Base-by-base conservation (phyloP, 2,113 vertebrate genomes). In the Notothenia rossii region DNA sequence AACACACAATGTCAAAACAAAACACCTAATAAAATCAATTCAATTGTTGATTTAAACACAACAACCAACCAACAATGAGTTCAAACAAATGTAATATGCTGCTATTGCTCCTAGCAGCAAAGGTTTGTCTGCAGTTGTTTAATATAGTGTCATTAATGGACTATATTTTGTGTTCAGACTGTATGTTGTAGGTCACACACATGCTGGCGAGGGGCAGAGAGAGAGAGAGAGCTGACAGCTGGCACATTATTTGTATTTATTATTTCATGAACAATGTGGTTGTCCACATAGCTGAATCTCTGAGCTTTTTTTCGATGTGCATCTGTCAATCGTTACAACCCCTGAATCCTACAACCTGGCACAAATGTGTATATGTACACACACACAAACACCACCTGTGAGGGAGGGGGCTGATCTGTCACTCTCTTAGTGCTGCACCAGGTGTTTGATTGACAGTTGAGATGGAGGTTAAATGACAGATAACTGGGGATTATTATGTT, bases 401-500 rank as follows among this genome's bases (percentile, higher is more conserved):
- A 40, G 36, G 36, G 36, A 40, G 36, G 36, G 1, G 7, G 36
- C 36, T 40, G 36, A 40, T 40, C 36, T 40, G 36, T 40, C 36
- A 40, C 36, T 40, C 36, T 7, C 36, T 40, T 29, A 29, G 29
- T 29, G 36, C 7, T 40, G 36, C 36, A 40, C 36, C 36, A 40
- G 36, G 36, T 40, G 36, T 40, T 40, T 40, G 36, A 8, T 40
- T 40, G 36, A 40, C 36, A 59, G 51, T 4, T 45, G 13, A 36
- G 50, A 56, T 15, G 40, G 69, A 70, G 45, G 66, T 48, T 51
- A 69, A 53, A 43, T 29, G 36, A 69, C 10, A 3, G 45, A 58
- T 45, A 77, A 51, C 63, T 64, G 12, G 68, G 20, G 66, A 74
- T 85, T 62, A 79, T 77, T 81, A 84, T 68, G 81, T 66, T 72